These are phyloP conservation scores for Coranthus polyacanthus DNA, from an alignment of 2,797 vertebrate species.

Conservation along the genomic window DNA sequence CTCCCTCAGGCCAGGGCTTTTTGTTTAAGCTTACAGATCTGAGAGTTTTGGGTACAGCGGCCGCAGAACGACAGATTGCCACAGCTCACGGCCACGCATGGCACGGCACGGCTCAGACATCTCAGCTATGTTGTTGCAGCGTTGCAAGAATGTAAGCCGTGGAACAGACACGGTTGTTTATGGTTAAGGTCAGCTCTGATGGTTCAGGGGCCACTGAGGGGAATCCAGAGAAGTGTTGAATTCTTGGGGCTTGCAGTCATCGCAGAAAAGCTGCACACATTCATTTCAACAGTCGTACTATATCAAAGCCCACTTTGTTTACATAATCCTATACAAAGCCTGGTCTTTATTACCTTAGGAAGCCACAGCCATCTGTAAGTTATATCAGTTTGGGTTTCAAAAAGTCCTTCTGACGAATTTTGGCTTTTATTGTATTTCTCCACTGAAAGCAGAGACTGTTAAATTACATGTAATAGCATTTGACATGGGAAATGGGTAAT, in stretches of 20 bases:
- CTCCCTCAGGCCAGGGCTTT: constrained; percentile 70
- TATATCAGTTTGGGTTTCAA: constrained; percentile 72
- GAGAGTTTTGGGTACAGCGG: constrained; percentile 30
- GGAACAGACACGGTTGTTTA: constrained; percentile 67
- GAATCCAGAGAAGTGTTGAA: constrained; percentile 65
- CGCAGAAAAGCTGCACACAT: constrained; percentile 34
- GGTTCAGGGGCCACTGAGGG: constrained; percentile 61
- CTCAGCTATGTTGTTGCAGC: constrained; percentile 74
- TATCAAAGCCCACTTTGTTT: constrained; percentile 78
- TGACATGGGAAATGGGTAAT: constrained; percentile 79
- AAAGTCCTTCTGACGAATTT: constrained; percentile 76
- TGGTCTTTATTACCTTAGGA: constrained; percentile 72
- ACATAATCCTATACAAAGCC: constrained; percentile 74
- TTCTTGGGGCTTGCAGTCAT: constrained; percentile 72
- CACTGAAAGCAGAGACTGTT: constrained; percentile 59
- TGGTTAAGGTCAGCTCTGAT: constrained; percentile 67
- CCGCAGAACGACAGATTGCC: constrained; percentile 46
- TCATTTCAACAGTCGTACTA: constrained; percentile 61
- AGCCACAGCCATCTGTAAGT: constrained; percentile 77
- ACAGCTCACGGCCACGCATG: constrained; percentile 36
- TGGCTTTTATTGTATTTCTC: constrained; percentile 74
- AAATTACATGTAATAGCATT: constrained; percentile 72
- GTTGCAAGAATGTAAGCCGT: constrained; percentile 67
- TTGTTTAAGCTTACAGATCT: constrained; percentile 32
- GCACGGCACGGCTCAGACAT: constrained; percentile 62